phyloP scores from a whole-genome alignment of 2,797 vertebrate genomes.

The Erpetoichthys calabaricus region DNA sequence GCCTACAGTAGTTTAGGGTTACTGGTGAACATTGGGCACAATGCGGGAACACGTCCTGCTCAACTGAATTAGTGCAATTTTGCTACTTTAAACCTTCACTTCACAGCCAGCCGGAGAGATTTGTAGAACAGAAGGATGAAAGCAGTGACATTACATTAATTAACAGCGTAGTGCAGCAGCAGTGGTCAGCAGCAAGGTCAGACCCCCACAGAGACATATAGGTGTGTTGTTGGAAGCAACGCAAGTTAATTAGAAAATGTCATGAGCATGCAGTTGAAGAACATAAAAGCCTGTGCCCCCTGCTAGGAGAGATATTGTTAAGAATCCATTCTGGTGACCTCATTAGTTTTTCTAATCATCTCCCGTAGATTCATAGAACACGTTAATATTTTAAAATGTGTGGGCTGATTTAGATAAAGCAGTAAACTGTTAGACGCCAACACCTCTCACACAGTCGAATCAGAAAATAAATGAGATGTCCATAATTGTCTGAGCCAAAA shows the following conservation, averaged over 20 bases:
- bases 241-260: constrained; percentile 70
- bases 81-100: not conserved
- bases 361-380: constrained; percentile 42
- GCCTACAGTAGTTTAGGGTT: too few species aligned
- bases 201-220: constrained; percentile 23
- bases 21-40: too few species aligned
- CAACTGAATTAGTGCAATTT: not conserved
- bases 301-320: constrained; percentile 52
- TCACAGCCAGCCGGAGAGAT: not conserved
- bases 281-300: constrained; percentile 42
- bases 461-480: too few species aligned
- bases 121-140: not conserved
- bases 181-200: constrained; percentile 25
- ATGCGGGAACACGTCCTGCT: too few species aligned
- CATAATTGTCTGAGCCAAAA: too few species aligned
- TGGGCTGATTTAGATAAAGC: too few species aligned
- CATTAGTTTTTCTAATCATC: constrained; percentile 69
- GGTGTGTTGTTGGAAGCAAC: constrained; percentile 34
- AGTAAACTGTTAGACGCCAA: too few species aligned
- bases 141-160: constrained; percentile 24
- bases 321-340: constrained; percentile 51
- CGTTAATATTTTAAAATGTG: constrained; percentile 24
- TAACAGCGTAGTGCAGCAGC: constrained; percentile 20
- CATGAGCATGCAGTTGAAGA: constrained; percentile 45
- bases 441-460: too few species aligned